Evolutionary conservation across 2,797 vertebrate genomes (phyloP).

Genomic region (Hydrocynus forskahlii): DNA sequence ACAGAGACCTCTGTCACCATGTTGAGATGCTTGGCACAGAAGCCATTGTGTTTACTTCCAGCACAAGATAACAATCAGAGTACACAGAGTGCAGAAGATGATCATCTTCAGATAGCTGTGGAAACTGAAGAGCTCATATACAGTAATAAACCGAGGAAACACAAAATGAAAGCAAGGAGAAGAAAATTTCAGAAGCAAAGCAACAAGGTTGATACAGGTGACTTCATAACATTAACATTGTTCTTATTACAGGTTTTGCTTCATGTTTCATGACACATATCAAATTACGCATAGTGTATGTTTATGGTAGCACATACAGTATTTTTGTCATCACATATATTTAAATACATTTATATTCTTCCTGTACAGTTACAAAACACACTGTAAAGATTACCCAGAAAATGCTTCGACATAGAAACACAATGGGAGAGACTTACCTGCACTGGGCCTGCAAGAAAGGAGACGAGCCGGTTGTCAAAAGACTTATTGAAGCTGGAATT

Average conservation of each 20-base stretch:
- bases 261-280: background rate
- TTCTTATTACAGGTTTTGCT: background rate
- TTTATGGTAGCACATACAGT: background rate
- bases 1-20: conserved; percentile 25
- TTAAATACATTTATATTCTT: background rate
- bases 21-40: conserved; percentile 4
- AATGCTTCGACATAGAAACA: conserved; percentile 67
- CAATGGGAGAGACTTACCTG: conserved; percentile 77
- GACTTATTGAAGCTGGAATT: conserved; percentile 79
- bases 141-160: background rate
- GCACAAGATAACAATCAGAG: conserved; percentile 26
- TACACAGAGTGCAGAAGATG: conserved; percentile 17
- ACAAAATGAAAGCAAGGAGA: conserved; percentile 23
- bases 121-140: conserved; percentile 2
- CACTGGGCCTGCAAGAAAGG: conserved; percentile 78
- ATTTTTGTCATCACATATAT: background rate
- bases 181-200: conserved; percentile 4
- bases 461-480: conserved; percentile 74
- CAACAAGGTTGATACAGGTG: conserved; percentile 49
- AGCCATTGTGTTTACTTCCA: conserved; percentile 8
- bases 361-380: conserved; percentile 24
- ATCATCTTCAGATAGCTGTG: conserved; percentile 11
- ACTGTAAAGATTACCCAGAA: background rate
- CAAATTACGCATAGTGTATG: background rate
- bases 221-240: conserved; percentile 3